These are phyloP conservation scores for Astropecten irregularis DNA, from an alignment of 53 echinoderm and acorn worm genomes.

Conservation along the genomic window DNA sequence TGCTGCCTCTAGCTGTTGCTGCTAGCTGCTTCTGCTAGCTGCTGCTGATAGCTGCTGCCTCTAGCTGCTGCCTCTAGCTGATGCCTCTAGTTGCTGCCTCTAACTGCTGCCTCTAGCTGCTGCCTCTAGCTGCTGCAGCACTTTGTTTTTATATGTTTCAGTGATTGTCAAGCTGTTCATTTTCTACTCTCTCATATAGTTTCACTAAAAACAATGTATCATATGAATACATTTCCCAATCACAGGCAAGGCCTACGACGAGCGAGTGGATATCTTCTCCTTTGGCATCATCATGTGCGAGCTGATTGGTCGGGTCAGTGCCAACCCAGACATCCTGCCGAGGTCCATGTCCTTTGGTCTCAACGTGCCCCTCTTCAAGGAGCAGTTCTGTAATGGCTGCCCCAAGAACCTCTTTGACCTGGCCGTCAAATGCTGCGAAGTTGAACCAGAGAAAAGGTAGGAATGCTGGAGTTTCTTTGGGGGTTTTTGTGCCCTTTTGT, in stretches of 20 bases:
- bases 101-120: not conserved
- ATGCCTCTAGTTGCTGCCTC: too few species aligned
- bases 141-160: too few species aligned
- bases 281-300: slow-evolving; percentile 95
- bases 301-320: slow-evolving; percentile 90
- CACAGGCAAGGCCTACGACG: slow-evolving; percentile 90
- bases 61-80: too few species aligned
- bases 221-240: too few species aligned
- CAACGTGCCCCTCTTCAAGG: slow-evolving; percentile 78
- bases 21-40: not conserved
- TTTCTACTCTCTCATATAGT: too few species aligned
- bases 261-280: slow-evolving; percentile 93
- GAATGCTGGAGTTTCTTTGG: not conserved
- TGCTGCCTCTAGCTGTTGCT: not conserved
- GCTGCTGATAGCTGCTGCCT: not conserved
- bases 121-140: too few species aligned
- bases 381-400: slow-evolving; percentile 70
- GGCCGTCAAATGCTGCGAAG: slow-evolving; percentile 67
- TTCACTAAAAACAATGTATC: too few species aligned
- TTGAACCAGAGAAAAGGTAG: slow-evolving; percentile 90
- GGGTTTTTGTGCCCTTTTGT: too few species aligned
- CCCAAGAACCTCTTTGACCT: slow-evolving; percentile 81
- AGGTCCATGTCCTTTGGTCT: slow-evolving; percentile 85
- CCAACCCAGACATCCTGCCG: slow-evolving; percentile 86
- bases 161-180: not conserved